Evolutionary conservation across 2,113 vertebrate species (phyloP).

Genomic region (Microtus pennsylvanicus): DNA sequence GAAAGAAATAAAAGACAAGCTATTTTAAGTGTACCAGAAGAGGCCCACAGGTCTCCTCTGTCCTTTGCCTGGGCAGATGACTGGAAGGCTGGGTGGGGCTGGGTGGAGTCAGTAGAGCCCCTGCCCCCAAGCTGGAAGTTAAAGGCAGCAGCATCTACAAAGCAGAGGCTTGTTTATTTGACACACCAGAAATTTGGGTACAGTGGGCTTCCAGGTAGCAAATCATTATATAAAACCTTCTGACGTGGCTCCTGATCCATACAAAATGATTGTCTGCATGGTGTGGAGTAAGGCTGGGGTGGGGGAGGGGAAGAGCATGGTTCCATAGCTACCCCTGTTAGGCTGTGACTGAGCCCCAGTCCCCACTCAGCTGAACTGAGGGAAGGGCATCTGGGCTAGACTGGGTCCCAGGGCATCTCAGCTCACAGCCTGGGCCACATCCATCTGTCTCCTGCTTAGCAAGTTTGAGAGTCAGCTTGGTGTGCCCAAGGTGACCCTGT

Average conservation of each 20-base stretch:
- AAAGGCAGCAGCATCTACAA: conserved; percentile 69
- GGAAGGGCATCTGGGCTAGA: neutral
- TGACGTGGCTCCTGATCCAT: conserved; percentile 72
- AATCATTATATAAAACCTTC: conserved; percentile 84
- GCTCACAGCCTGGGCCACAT: neutral
- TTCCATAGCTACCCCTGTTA: neutral
- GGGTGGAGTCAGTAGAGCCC: neutral
- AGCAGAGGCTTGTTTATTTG: conserved; percentile 87
- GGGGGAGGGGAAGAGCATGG: conserved; percentile 24
- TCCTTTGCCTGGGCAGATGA: too few relatives aligned
- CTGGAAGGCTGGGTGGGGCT: neutral
- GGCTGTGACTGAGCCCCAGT: neutral
- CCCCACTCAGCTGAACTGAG: neutral
- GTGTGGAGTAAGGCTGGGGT: conserved; percentile 78
- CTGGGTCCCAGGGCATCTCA: neutral
- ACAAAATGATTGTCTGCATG: conserved; percentile 87
- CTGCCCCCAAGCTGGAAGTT: neutral
- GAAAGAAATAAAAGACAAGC: neutral
- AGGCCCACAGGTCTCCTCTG: neutral
- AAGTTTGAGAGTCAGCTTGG: neutral
- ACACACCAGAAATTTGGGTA: conserved; percentile 76
- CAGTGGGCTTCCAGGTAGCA: conserved; percentile 80
- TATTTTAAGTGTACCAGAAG: neutral
- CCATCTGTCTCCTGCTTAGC: neutral
- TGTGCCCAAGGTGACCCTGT: neutral